Evolutionary conservation across 2,797 vertebrate genomes (phyloP).

Genomic region (Epinephelus coioides): DNA sequence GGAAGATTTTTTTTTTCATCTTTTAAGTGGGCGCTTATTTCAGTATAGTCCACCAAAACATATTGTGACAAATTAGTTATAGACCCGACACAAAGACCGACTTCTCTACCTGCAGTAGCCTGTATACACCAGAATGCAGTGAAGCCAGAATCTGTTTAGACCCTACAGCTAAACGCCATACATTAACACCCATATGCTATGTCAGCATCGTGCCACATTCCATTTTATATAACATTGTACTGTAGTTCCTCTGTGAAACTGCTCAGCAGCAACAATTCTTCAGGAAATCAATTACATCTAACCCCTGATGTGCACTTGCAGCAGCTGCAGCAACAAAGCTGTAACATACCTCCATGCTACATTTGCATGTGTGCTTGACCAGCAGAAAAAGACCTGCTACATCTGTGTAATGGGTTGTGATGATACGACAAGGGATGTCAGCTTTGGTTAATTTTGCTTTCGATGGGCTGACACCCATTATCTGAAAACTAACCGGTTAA

Average conservation of each 20-base stretch:
- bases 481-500: too few relatives aligned
- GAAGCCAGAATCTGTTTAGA: background rate
- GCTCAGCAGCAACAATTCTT: constrained; percentile 1
- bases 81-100: background rate
- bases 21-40: background rate
- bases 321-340: constrained; percentile 1
- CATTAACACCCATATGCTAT: background rate
- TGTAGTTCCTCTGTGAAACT: background rate
- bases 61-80: background rate
- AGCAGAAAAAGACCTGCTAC: background rate
- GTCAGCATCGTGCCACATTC: constrained; percentile 6
- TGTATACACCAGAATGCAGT: background rate
- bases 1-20: background rate
- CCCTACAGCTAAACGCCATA: background rate
- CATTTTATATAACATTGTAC: background rate
- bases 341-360: background rate
- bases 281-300: constrained; percentile 14
- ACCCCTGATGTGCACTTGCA: background rate
- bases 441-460: too few relatives aligned
- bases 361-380: background rate
- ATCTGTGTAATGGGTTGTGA: background rate
- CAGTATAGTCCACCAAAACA: background rate
- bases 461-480: too few relatives aligned
- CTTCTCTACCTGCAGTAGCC: background rate
- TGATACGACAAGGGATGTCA: too few relatives aligned